Evolutionary conservation across 2,888 invertebrate genomes (phyloP).

Genomic region (Pandemis cinnamomeana): DNA sequence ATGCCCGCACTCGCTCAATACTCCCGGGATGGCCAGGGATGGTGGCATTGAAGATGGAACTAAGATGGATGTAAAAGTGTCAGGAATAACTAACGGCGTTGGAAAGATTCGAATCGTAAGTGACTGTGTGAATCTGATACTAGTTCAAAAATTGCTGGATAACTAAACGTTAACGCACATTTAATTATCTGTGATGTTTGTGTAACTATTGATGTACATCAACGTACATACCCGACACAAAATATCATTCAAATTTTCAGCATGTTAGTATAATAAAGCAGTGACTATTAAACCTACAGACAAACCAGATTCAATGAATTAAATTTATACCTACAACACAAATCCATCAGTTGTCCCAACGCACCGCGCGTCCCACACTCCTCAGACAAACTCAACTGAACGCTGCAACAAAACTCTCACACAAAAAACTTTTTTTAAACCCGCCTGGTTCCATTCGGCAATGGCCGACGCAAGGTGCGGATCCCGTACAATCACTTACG

Average conservation of each 20-base stretch:
- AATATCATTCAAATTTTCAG: no score
- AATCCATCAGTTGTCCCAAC: neutral
- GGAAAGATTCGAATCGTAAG: neutral
- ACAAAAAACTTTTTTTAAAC: neutral
- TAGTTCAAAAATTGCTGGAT: no score
- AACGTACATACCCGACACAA: no score
- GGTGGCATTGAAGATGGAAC: constrained; percentile 47
- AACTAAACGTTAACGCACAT: no score
- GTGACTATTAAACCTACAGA: no score
- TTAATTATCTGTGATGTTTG: no score
- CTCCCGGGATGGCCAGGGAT: constrained; percentile 52
- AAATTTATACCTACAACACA: no score
- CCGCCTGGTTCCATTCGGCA: constrained; percentile 50
- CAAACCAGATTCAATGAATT: no score
- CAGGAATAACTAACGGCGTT: neutral
- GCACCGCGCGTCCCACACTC: neutral
- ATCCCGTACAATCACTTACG: constrained; percentile 79
- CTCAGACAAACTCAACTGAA: neutral
- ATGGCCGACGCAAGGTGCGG: constrained; percentile 67
- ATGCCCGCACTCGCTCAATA: constrained; percentile 67
- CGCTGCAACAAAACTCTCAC: neutral
- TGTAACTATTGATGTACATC: no score
- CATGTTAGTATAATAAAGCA: no score
- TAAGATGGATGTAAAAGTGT: neutral
- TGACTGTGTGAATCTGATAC: no score